Base-by-base conservation (phyloP, 2,113 vertebrate genomes). In the Trichomycterus rosablanca region DNA sequence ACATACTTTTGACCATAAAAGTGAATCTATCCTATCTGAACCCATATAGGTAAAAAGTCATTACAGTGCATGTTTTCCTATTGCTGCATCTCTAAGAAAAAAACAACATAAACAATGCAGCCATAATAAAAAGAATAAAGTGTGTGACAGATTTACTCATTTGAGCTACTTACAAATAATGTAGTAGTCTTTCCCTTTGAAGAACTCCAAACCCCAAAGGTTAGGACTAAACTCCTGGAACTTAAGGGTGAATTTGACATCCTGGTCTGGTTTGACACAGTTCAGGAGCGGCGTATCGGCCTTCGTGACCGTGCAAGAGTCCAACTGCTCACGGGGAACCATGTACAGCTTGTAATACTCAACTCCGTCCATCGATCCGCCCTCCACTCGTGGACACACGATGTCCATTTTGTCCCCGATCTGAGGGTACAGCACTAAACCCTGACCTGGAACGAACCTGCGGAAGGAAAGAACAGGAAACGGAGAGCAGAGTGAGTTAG, bases 141-240 rank as follows among this genome's bases (percentile, higher is more conserved):
- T n/a, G n/a, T n/a, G n/a, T n/a, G n/a, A n/a, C n/a, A n/a, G n/a
- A n/a, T n/a, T n/a, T n/a, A n/a, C n/a, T n/a, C n/a, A n/a, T n/a
- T n/a, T 59, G 40, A 16, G 51, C 42, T 58, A 97, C 96, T 95
- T 86, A 99, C 96, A 99, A 90, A 99, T 99, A 81, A 99, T 97
- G 85, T 94, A 98, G 86, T 99, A 99, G 83, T 98, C 93, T 77
- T 81, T 93, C 69, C 93, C 91, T 80, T 87, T 92, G 86, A 93
- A 90, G 89, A 99, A 99, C 88, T 99, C 95, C 78, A 99, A 81
- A 34, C 96, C 96, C 94, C 94, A 98, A 12, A 98, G 90, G 68
- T 97, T 99, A 66, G 96, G 96, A 79, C 96, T 99, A 88, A 99
- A 99, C 79, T 99, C 96, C 81, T 99, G 96, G 83, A 99, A 99